A percentile compares a stretch with the other conserved stretches of the same genome.
Conservation (phyloP, 1,140 invertebrate genomes). For the Atta colombica region DNA sequence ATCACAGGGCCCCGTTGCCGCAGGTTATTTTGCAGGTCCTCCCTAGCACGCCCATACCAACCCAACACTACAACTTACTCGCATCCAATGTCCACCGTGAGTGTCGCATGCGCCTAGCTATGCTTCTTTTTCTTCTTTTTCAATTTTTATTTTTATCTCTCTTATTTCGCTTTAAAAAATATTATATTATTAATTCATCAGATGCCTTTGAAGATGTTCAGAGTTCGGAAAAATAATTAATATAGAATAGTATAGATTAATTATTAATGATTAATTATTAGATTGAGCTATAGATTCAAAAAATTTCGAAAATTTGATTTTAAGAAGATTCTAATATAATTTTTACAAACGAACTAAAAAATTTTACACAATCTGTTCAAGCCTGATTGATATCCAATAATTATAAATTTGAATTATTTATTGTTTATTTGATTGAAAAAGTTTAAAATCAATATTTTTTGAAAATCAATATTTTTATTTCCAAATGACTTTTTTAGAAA, state of each 20-base stretch:
- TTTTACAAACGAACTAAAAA: background rate
- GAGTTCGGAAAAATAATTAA: background rate
- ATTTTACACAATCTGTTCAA: background rate
- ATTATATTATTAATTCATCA: background rate
- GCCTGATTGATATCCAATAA: background rate
- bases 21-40: conserved; percentile 92
- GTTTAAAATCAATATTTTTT: background rate
- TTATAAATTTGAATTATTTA: conserved; percentile 12
- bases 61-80: conserved; percentile 89
- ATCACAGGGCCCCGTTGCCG: conserved; percentile 84
- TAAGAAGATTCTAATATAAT: background rate
- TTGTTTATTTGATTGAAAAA: background rate
- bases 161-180: background rate
- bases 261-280: background rate
- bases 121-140: conserved; percentile 34
- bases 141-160: conserved; percentile 2
- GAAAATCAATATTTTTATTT: background rate
- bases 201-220: background rate
- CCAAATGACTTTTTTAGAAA: background rate
- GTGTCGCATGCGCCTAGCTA: conserved; percentile 88
- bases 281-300: background rate
- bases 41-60: conserved; percentile 89
- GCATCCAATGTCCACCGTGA: conserved; percentile 91
- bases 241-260: background rate
- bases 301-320: background rate